Conservation (phyloP, 2,113 vertebrate genomes). For the Hipposideros armiger region DNA sequence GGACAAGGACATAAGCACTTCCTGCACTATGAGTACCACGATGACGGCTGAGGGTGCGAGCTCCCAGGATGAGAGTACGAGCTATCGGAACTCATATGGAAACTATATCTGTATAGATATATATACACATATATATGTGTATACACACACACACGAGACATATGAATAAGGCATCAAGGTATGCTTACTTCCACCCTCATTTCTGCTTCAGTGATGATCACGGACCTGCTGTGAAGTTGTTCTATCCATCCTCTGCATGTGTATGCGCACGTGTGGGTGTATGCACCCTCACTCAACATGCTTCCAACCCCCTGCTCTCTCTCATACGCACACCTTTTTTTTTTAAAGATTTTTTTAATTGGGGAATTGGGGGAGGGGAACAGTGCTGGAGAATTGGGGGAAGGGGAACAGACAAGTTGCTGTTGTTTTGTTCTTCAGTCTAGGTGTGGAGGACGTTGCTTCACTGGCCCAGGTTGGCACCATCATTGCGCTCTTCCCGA, state of each 20-base stretch:
- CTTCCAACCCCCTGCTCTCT: background rate
- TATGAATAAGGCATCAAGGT: background rate
- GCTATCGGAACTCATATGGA: background rate
- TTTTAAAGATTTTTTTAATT: no score
- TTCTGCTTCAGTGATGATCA: background rate
- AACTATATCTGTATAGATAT: background rate
- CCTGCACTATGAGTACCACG: background rate
- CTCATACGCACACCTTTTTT: background rate
- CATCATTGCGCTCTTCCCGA: no score
- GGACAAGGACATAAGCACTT: background rate
- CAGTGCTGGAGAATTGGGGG: no score
- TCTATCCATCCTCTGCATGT: background rate
- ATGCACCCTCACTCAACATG: background rate
- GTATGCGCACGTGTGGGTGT: rapidly evolving
- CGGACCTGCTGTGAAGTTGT: background rate
- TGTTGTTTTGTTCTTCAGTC: no score
- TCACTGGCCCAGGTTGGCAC: no score
- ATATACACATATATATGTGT: background rate
- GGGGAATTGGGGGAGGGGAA: no score
- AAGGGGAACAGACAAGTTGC: no score
- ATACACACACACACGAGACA: background rate
- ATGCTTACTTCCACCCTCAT: background rate
- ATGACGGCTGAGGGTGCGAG: background rate
- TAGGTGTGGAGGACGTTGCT: no score
- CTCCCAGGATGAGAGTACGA: background rate